A percentile compares a stretch with the other conserved stretches of the same genome.
Conservation (phyloP, 1,140 invertebrate genomes). For the Babylonia areolata region DNA sequence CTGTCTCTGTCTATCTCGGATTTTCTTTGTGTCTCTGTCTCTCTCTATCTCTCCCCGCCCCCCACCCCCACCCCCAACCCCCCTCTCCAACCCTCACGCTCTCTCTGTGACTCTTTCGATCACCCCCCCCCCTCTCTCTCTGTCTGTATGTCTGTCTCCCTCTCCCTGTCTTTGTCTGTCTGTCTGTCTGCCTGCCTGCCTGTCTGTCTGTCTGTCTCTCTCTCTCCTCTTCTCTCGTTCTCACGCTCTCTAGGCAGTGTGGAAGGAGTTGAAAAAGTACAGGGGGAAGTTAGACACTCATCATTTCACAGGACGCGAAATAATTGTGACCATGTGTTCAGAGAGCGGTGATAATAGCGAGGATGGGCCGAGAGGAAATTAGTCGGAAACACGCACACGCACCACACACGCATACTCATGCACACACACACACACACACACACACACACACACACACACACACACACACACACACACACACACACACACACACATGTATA, state of each 20-base stretch:
- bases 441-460: slow-evolving; percentile 4
- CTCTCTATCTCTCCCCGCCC: neutral
- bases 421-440: neutral
- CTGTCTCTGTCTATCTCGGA: slow-evolving; percentile 27
- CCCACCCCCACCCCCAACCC: neutral
- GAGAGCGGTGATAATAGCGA: too few species aligned
- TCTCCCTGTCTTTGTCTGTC: neutral
- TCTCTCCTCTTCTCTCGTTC: too few species aligned
- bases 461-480: neutral
- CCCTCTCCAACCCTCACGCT: neutral
- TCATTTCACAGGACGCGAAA: too few species aligned
- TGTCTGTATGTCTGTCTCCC: too few species aligned
- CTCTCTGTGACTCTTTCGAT: neutral
- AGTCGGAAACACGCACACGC: too few species aligned
- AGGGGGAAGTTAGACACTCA: too few species aligned
- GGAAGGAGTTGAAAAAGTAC: too few species aligned
- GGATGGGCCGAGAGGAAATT: too few species aligned
- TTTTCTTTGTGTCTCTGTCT: slow-evolving; percentile 34
- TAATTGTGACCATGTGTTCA: too few species aligned
- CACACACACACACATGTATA: too few species aligned
- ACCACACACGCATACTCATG: too few species aligned
- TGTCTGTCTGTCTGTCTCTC: neutral
- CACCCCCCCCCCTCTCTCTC: neutral
- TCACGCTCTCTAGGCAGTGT: too few species aligned
- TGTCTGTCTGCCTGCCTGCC: neutral